A percentile compares a stretch with the other conserved stretches of the same genome.
Conservation (phyloP, 2,113 vertebrate genomes). For the Pangasianodon gigas region DNA sequence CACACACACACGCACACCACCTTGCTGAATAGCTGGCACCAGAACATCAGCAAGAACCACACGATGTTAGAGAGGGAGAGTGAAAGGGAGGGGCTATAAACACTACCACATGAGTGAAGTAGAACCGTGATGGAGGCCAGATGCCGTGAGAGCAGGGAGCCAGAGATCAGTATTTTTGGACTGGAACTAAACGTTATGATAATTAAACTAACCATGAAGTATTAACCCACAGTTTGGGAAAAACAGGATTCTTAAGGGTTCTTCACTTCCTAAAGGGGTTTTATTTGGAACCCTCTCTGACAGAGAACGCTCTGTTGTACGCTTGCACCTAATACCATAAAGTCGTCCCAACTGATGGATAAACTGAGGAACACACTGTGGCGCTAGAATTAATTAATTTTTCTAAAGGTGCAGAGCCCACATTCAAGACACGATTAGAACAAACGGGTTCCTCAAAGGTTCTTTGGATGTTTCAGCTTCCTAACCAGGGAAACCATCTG, state of each 20-base stretch:
- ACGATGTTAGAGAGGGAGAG: constrained; percentile 9
- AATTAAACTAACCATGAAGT: constrained; percentile 45
- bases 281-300: not conserved
- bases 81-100: constrained; percentile 60
- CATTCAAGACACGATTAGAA: not conserved
- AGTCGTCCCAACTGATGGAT: not conserved
- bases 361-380: not conserved
- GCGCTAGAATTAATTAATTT: not conserved
- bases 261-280: not conserved
- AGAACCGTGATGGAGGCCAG: constrained; percentile 57
- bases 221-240: constrained; percentile 49
- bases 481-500: not conserved
- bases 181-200: constrained; percentile 47
- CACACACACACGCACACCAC: constrained; percentile 15
- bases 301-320: not conserved
- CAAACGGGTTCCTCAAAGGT: not conserved
- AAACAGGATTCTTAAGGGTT: constrained; percentile 59
- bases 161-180: constrained; percentile 34
- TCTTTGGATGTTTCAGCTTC: not conserved
- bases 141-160: constrained; percentile 49
- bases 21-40: constrained; percentile 42
- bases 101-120: constrained; percentile 68
- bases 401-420: not conserved
- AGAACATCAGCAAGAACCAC: constrained; percentile 22
- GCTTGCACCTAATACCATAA: not conserved